Conservation (phyloP, 1,140 invertebrate species). For the Drusus annulatus region DNA sequence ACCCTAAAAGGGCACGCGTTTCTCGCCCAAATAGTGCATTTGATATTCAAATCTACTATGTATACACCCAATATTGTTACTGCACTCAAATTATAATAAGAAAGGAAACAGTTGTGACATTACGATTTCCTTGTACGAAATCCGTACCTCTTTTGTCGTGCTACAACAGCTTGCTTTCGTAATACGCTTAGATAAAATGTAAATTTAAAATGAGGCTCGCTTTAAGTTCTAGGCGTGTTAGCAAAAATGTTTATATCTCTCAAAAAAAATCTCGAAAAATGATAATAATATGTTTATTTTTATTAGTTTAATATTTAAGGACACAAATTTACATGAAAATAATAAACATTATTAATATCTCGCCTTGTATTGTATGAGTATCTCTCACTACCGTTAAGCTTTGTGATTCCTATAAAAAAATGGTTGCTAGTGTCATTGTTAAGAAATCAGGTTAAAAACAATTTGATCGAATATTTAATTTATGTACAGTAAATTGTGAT, state of each 20-base stretch:
- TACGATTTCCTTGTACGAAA: neutral
- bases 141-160: neutral
- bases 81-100: slow-evolving; percentile 17
- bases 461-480: slow-evolving; percentile 31
- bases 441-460: neutral
- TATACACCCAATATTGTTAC: slow-evolving; percentile 1
- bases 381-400: slow-evolving; percentile 17
- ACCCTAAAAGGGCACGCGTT: slow-evolving; percentile 26
- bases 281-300: neutral
- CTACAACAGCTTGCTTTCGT: slow-evolving; percentile 4
- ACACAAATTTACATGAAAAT: neutral
- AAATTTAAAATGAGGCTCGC: neutral
- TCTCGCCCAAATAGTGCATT: slow-evolving; percentile 19
- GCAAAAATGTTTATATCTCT: neutral
- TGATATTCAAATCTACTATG: slow-evolving; percentile 44
- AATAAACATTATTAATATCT: neutral
- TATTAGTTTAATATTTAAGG: neutral
- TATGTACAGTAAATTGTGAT: slow-evolving; percentile 44
- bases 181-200: slow-evolving; percentile 4
- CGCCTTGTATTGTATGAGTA: slow-evolving; percentile 8
- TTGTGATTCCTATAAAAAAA: slow-evolving; percentile 48
- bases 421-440: slow-evolving; percentile 44
- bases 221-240: neutral
- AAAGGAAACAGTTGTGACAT: slow-evolving; percentile 11
- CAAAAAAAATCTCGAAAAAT: slow-evolving; percentile 8